Evolutionary conservation across 2,797 vertebrate species (phyloP), one percentile per base, ranked within the genome.

Genomic region (Merluccius polli): DNA sequence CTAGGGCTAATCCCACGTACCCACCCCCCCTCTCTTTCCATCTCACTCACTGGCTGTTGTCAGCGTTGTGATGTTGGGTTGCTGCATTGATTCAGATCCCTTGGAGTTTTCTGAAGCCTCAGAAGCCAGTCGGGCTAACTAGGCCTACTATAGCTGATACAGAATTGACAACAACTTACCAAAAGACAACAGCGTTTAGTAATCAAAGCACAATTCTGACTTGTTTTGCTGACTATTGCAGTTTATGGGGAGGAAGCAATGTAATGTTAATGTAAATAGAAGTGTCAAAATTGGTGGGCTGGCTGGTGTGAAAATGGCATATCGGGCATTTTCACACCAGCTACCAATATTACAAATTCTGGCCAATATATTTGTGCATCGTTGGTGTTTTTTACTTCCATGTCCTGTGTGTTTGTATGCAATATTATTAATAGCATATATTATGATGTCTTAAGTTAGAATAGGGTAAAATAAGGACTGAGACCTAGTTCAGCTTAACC

Each of bases 1-100:
- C 76, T 84, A 44, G 78, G 59, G 70, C 79, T 87, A 87, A 86
- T 76, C 83, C 82, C 73, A 73, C 71, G 31, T 44, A 9, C 78
- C 48, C 2, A 52, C 48, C 21, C 21, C 9, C 69, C 31, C 71
- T 38, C n/a, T n/a, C 78, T 2, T 2, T 27, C 70, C 33, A 27
- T 2, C 24, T 24, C 36, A 38, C 71, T 72, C 71, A 72, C 78
- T 74, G 71, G 77, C 72, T 78, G 73, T 73, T 83, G 80, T 86
- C 79, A 78, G 78, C 38, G 74, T 74, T 84, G 79, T 82, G 77
- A 84, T 82, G 80, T 73, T 71, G 78, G 73, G 16, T 38, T 78
- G 73, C 70, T 59, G 75, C 68, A 41, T 73, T 29, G 74, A 78
- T 33, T 41, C 70, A 21, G 29, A 71, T 38, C 70, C 69, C 21